Percentiles rank a stretch among this genome's conserved stretches.
Conservation (phyloP, 2,797 vertebrate genomes). For the Hapalemur alaotrensis region DNA sequence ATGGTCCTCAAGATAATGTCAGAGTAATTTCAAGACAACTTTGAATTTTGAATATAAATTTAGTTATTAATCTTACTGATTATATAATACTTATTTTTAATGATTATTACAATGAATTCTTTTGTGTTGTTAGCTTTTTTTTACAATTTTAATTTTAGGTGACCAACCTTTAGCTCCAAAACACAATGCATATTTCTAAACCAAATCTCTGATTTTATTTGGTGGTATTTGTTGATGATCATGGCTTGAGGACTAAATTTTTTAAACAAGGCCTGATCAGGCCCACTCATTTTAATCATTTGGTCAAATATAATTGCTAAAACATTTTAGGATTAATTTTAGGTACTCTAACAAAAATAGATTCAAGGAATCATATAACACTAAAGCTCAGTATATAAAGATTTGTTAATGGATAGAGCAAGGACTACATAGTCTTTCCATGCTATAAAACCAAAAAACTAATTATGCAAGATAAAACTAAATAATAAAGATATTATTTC, state of each 20-base stretch:
- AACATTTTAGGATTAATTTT: conserved; percentile 42
- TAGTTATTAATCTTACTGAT: not conserved
- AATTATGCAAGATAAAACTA: conserved; percentile 31
- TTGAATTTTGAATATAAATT: conserved; percentile 32
- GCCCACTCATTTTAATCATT: not conserved
- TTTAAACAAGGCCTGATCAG: not conserved
- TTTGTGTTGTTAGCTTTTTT: conserved; percentile 34
- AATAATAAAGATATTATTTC: conserved; percentile 31
- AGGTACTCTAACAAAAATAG: conserved; percentile 32
- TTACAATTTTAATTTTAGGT: conserved; percentile 46
- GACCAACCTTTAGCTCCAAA: conserved; percentile 21
- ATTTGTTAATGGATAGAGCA: not conserved
- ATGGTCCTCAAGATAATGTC: conserved; percentile 20
- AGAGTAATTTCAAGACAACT: conserved; percentile 46
- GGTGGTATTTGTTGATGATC: conserved; percentile 36
- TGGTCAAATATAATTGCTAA: conserved; percentile 19
- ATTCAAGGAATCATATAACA: not conserved
- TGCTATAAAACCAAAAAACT: conserved; percentile 25
- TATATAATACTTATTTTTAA: conserved; percentile 26
- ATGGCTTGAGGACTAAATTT: conserved; percentile 40
- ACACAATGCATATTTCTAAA: conserved; percentile 45
- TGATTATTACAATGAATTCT: not conserved
- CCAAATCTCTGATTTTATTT: conserved; percentile 27
- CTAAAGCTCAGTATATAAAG: conserved; percentile 26
- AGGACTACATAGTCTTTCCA: conserved; percentile 6